These are phyloP conservation scores for Agriotes lineatus DNA, from an alignment of 2,888 invertebrate species.

Conservation along the genomic window DNA sequence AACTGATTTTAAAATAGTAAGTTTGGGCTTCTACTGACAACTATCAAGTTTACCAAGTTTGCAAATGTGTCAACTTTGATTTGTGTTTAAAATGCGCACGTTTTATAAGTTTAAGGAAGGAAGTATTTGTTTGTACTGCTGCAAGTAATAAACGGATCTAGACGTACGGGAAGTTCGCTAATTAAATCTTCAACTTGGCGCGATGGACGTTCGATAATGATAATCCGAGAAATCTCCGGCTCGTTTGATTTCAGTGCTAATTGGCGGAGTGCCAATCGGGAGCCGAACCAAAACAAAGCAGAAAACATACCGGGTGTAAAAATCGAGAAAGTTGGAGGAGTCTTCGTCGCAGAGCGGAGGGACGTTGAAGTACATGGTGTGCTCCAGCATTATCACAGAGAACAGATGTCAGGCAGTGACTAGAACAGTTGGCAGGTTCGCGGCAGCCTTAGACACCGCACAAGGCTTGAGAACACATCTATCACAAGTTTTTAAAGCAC, in stretches of 20 bases:
- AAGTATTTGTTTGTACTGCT: no score
- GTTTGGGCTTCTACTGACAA: no score
- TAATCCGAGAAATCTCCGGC: not conserved
- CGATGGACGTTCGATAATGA: no score
- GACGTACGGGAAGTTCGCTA: no score
- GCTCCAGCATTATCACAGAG: slow-evolving; percentile 56
- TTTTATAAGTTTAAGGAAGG: no score
- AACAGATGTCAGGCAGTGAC: slow-evolving; percentile 49
- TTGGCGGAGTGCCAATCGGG: not conserved
- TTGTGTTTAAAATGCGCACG: no score
- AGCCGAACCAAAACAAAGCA: slow-evolving; percentile 24
- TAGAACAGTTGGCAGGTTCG: slow-evolving; percentile 46
- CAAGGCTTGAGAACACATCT: slow-evolving; percentile 38
- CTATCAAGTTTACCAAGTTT: no score
- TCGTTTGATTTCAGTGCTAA: not conserved
- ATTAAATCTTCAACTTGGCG: no score
- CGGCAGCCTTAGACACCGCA: slow-evolving; percentile 40
- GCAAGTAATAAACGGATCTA: no score
- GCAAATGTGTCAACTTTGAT: no score
- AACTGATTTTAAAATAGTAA: no score
- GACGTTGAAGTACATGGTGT: slow-evolving; percentile 63
- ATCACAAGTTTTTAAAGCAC: slow-evolving; percentile 30
- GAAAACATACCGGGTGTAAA: slow-evolving; percentile 63
- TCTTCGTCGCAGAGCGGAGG: slow-evolving; percentile 62
- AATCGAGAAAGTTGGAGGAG: slow-evolving; percentile 64